Evolutionary conservation across 2,888 invertebrate species (phyloP), one percentile per base, ranked within the genome.

Genomic region (Drosophila ustulata): DNA sequence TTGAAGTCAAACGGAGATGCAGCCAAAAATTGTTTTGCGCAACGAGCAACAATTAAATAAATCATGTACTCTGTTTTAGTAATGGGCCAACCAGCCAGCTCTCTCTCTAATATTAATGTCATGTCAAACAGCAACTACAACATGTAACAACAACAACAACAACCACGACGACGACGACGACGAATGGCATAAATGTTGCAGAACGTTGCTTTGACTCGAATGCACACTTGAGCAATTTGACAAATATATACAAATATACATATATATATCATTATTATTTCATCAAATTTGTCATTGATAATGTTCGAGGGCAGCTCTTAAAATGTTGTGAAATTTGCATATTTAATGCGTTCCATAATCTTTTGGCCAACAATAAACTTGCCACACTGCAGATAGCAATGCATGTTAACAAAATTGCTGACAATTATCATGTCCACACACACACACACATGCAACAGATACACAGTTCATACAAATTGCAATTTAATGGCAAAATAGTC

Each of bases 281-380:
- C 86, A 85, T 79, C 85, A 85, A 85, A 85, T 85, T 85, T 85
- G 88, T 88, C 85, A 88, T 80, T 88, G 85, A 85, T 88, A 85
- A 77, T 75, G 82, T 58, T 64, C 32, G 56, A 69, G 28, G 43
- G 32, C 9, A 50, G 32, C 53, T 63, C 46, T 69, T 69, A 45
- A 74, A 59, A 39, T 43, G 32, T 45, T 65, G 32, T 3, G 18
- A 69, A 68, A 70, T 71, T 61, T 49, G 47, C 68, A 68, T 78
- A 75, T 71, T 71, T 56, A 53, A 68, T 71, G 66, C 57, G 63
- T 69, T 65, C 61, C 8, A 23, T 37, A 70, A 71, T 71, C 62
- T 50, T 55, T 65, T 30, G 30, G 39, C 8, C 13, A 39, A 58
- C 68, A 61, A 49, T 66, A 57, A 53, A 49, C 56, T 49, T 66